Conservation (phyloP, 2,888 invertebrate species). For the Chaitophorus viminalis region DNA sequence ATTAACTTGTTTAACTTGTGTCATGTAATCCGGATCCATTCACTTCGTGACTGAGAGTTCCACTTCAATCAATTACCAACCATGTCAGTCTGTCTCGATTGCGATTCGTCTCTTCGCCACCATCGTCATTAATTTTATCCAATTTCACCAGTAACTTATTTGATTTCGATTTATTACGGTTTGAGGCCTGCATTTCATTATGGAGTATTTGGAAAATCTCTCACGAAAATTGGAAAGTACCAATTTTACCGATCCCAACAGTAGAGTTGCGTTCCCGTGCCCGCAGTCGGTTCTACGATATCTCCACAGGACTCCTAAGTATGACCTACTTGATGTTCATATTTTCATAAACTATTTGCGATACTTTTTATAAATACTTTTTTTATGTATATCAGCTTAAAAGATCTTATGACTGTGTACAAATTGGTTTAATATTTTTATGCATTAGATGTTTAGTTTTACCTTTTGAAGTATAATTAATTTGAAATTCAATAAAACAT, state of each 20-base stretch:
- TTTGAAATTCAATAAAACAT: background rate
- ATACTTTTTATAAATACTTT: background rate
- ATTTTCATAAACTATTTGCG: background rate
- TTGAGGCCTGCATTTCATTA: background rate
- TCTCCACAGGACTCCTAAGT: background rate
- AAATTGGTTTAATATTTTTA: background rate
- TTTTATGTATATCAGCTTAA: background rate
- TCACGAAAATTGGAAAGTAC: constrained; percentile 18
- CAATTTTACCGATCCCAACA: background rate
- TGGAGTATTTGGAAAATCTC: constrained; percentile 32
- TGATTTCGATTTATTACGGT: too few relatives aligned
- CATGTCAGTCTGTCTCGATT: too few relatives aligned
- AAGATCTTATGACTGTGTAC: background rate
- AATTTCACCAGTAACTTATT: too few relatives aligned
- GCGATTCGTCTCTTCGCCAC: too few relatives aligned
- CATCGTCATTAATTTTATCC: too few relatives aligned
- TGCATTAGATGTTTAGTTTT: background rate
- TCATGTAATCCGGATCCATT: too few relatives aligned
- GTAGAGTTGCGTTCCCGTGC: background rate
- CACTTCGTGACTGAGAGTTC: too few relatives aligned
- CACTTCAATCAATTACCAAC: too few relatives aligned
- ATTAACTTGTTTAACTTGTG: too few relatives aligned
- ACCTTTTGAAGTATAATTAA: background rate
- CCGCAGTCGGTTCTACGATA: constrained; percentile 35
- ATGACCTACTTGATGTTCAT: background rate